Percentiles rank a stretch among this genome's conserved stretches.
Conservation (phyloP, 2,888 invertebrate species). For the Sthenelais limicola region DNA sequence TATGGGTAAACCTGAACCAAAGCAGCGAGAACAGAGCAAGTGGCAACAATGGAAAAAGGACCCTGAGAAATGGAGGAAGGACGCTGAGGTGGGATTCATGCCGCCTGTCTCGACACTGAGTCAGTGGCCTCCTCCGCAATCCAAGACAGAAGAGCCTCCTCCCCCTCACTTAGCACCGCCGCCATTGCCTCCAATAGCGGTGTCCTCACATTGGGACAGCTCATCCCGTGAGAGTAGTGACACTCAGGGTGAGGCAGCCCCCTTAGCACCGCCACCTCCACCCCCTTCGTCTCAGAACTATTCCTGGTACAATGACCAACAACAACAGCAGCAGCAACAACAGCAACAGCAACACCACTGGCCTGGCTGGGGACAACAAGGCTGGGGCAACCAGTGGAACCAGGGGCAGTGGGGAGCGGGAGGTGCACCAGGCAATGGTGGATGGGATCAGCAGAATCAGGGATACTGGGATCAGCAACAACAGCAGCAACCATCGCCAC, state of each 20-base stretch:
- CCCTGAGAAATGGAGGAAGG: background rate
- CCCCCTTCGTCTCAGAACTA: slow-evolving; percentile 1
- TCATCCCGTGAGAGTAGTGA: background rate
- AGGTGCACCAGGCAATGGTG: too few relatives aligned
- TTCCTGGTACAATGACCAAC: too few relatives aligned
- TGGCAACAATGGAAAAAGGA: slow-evolving; percentile 33
- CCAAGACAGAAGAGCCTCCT: background rate
- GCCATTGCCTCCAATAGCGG: background rate
- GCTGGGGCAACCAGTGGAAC: background rate
- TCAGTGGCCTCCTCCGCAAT: slow-evolving; percentile 16
- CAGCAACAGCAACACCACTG: slow-evolving; percentile 10
- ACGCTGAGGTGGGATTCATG: background rate
- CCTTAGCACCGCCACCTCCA: background rate
- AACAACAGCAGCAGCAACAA: background rate
- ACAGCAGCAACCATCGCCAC: background rate
- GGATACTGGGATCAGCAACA: background rate
- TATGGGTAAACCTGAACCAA: background rate
- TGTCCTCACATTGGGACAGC: background rate
- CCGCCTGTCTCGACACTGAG: slow-evolving; percentile 20
- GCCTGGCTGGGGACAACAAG: slow-evolving; percentile 8
- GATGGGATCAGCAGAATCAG: too few relatives aligned
- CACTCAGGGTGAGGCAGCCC: too few relatives aligned
- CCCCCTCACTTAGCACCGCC: slow-evolving; percentile 27
- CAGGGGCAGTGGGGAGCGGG: background rate
- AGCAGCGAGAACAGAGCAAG: too few relatives aligned